Base-by-base conservation (phyloP, 2,797 vertebrate species). In the Lateolabrax maculatus region DNA sequence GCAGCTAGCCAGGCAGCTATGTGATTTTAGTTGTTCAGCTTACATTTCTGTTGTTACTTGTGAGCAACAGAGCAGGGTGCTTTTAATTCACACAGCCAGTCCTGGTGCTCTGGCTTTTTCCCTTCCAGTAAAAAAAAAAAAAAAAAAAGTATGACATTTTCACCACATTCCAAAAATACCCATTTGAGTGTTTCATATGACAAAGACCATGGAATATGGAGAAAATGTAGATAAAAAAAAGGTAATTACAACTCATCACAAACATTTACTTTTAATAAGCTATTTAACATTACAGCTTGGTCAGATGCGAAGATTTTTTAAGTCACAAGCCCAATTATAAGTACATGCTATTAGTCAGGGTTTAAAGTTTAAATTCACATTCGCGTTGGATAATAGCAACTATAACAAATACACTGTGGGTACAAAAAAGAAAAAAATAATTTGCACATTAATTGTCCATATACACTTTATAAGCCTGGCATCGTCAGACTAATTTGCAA, bases 311-410 rank as follows among this genome's bases (percentile, higher is more conserved):
- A 29, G 9, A 49, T 52, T 46, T 60, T 57, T 74, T 53, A 63
- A 57, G 48, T 62, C 27, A 36, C 49, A 34, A 36, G 34, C 19
- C 29, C 12, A 3, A 41, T 51, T 9, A 67, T 31, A 53, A 71
- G 25, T 43, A 23, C 15, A 6, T 13, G 12, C 25, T 66, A 65
- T 60, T 56, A 9, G 2, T 75, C 60, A 41, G 56, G 5, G n/a
- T 43, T 67, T 29, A 53, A 53, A 16, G 18, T 63, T 44, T 73
- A 23, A 71, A 37, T 81, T 79, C 56, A 65, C 27, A 46, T n/a
- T n/a, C n/a, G n/a, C n/a, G n/a, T 18, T 19, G 15, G 16, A 68
- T 36, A 49, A 69, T 12, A 61, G 21, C 16, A 34, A 29, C 23
- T 70, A 41, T 44, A 71, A 70, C 31, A 64, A 51, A 68, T 46